Percentiles rank a stretch among this genome's conserved stretches.
Evolutionary conservation across 2,797 vertebrate species (phyloP).

Genomic region (Pristis pectinata): DNA sequence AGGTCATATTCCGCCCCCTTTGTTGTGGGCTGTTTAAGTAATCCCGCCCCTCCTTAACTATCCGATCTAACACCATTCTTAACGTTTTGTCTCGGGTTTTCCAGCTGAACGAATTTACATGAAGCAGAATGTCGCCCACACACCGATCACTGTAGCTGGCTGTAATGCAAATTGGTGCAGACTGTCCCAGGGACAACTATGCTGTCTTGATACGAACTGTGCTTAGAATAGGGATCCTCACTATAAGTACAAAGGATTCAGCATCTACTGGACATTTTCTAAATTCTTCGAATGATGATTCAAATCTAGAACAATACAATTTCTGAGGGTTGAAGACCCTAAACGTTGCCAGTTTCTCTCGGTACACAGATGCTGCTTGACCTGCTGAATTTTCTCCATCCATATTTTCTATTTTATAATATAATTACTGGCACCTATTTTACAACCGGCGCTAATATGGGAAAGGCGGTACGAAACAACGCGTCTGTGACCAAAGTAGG

Average conservation of each 20-base stretch:
- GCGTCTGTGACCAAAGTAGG: no score
- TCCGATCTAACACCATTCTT: not conserved
- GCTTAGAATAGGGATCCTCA: not conserved
- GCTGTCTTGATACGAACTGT: not conserved
- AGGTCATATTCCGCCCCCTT: constrained; percentile 1
- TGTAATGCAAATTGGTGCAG: not conserved
- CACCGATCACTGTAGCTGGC: not conserved
- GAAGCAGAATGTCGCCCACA: not conserved
- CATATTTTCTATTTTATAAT: no score
- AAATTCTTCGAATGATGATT: not conserved
- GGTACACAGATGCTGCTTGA: no score
- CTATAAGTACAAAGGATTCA: not conserved
- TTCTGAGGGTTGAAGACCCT: no score
- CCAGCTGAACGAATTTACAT: not conserved
- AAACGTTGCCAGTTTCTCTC: no score
- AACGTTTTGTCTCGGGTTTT: not conserved
- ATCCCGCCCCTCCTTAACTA: not conserved
- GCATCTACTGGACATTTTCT: no score
- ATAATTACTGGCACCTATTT: not conserved
- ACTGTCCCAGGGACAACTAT: not conserved
- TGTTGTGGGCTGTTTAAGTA: constrained; percentile 3
- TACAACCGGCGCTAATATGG: not conserved
- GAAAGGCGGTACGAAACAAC: not conserved
- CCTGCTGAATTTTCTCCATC: no score
- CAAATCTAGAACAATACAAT: not conserved